Evolutionary conservation across 2,113 vertebrate species (phyloP), one percentile per base, ranked within the genome.

Genomic region (Motacilla tschutschensis): DNA sequence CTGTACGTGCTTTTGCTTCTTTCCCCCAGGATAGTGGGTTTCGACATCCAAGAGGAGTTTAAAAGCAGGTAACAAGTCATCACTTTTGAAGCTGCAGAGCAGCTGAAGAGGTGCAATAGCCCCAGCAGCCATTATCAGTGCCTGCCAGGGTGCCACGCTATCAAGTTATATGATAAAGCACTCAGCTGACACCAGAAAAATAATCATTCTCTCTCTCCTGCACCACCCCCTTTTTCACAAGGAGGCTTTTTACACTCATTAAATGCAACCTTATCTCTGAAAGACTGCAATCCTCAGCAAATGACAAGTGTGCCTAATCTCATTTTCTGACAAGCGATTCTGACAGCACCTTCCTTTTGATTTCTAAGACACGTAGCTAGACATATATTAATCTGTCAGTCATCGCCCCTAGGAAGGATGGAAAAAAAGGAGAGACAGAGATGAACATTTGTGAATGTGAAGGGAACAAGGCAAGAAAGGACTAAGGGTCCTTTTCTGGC

Each of bases 331-430:
- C 98, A 98, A 98, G 98, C 97, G 94, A 96, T 97, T 96, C 98
- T 98, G 98, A 99, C 98, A 98, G 97, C 97, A 97, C 96, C 98
- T 99, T 98, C 98, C 98, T 98, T 98, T 97, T 98, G 96, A 98
- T 98, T 98, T 98, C 97, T 97, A 98, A 98, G 98, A 98, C 97
- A 97, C 96, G 96, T 96, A 98, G 98, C 97, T 98, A 98, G 98
- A 98, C 98, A 98, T 98, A 98, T 98, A 99, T 99, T 98, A 98
- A 98, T 98, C 98, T 99, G 98, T 99, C 99, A 99, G 96, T 99
- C 98, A 98, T 97, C 94, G 93, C 95, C 96, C 90, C 83, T 92
- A 97, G 97, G 96, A 98, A 97, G 92, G 93, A 93, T 85, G 63
- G 82, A 91, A 95, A 87, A 85, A 91, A 90, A 89, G 64, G 62